Evolutionary conservation across 2,113 vertebrate species (phyloP).

Genomic region (Chamaetylas fuelleborni): DNA sequence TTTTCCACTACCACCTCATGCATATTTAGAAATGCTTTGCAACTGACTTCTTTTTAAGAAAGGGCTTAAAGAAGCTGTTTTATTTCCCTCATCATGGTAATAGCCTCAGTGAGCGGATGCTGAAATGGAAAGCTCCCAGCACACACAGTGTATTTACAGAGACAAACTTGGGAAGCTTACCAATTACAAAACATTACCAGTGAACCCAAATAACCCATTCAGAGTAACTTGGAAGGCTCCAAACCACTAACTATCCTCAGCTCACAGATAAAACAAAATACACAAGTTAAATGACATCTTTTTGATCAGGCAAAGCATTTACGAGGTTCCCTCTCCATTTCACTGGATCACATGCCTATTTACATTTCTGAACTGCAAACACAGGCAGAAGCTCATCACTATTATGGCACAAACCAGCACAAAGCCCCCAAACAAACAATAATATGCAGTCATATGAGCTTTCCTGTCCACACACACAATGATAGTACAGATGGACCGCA

Average conservation of each 20-base stretch:
- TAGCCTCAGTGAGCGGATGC: neutral
- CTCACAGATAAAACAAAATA: neutral
- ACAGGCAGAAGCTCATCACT: neutral
- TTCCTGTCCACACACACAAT: neutral
- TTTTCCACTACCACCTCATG: neutral
- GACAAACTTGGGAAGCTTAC: neutral
- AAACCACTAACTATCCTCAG: neutral
- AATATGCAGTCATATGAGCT: neutral
- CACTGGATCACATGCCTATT: neutral
- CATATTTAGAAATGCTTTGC: slow-evolving; percentile 7
- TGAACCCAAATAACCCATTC: neutral
- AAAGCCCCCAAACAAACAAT: neutral
- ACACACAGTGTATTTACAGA: neutral
- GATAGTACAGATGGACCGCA: neutral
- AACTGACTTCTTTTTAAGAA: neutral
- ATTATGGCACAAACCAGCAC: neutral
- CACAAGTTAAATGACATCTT: neutral
- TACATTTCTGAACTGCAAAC: neutral
- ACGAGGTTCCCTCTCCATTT: neutral
- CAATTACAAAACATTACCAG: neutral
- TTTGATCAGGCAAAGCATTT: neutral
- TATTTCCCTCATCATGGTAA: neutral
- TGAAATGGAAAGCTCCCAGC: neutral
- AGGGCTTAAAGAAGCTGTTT: neutral
- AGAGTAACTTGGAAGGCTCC: neutral